Conservation (phyloP, 2,797 vertebrate species). For the Spinibarbus caldwelli region DNA sequence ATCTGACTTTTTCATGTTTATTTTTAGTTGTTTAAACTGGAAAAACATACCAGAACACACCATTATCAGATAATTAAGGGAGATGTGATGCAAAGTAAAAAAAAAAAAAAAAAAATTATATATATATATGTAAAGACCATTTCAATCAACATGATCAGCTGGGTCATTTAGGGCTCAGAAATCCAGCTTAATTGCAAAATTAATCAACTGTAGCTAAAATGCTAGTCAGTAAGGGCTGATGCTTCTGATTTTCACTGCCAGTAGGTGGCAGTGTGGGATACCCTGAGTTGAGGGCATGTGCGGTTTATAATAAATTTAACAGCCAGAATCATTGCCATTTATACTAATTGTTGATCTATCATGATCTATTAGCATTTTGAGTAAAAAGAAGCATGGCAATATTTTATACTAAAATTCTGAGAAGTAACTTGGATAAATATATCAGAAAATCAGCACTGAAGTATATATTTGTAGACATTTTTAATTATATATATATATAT, state of each 20-base stretch:
- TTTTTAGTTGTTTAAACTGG: not conserved
- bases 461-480: too few species aligned
- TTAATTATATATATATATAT: too few species aligned
- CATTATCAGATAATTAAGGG: constrained; percentile 11
- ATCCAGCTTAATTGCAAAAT: constrained; percentile 6
- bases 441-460: not conserved
- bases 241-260: not conserved
- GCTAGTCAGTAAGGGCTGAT: not conserved
- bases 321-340: not conserved
- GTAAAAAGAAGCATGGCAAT: not conserved
- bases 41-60: not conserved
- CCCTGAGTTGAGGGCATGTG: not conserved
- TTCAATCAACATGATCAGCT: not conserved
- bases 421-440: not conserved
- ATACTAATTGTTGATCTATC: too few species aligned
- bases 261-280: not conserved
- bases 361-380: not conserved
- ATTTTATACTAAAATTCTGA: not conserved
- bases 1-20: not conserved
- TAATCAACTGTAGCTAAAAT: not conserved
- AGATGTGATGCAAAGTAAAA: not conserved
- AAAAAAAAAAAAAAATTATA: too few species aligned
- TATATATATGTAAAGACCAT: not conserved
- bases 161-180: not conserved
- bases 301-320: not conserved